Percentiles rank a stretch among this genome's conserved stretches.
Conservation (phyloP, 2,797 vertebrate genomes). For the Austrolebias charrua region DNA sequence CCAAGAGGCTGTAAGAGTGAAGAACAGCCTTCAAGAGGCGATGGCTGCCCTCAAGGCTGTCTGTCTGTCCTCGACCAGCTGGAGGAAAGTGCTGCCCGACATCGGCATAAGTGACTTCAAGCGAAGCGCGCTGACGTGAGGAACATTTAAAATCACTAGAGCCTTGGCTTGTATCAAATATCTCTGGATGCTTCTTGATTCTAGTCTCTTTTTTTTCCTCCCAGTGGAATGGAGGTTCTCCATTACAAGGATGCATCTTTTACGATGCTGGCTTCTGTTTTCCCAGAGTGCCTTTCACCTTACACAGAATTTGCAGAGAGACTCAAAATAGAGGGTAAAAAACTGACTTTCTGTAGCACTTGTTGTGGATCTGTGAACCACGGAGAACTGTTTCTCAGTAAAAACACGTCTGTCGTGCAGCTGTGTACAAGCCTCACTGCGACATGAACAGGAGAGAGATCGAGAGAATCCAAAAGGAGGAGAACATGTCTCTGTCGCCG, state of each 20-base stretch:
- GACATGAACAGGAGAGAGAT: conserved; percentile 86
- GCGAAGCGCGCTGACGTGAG: conserved; percentile 75
- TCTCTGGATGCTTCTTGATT: background rate
- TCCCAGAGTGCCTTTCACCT: conserved; percentile 81
- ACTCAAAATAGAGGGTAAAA: conserved; percentile 92
- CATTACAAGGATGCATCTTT: conserved; percentile 81
- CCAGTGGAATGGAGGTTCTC: conserved; percentile 87
- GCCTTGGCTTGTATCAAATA: background rate
- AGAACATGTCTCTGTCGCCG: conserved; percentile 85
- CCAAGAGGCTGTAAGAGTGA: conserved; percentile 77
- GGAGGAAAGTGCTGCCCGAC: conserved; percentile 79
- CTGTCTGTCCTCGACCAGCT: conserved; percentile 72
- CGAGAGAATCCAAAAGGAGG: conserved; percentile 86
- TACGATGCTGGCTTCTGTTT: conserved; percentile 76
- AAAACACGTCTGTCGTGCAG: conserved; percentile 30
- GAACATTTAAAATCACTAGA: background rate
- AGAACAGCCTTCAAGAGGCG: conserved; percentile 79
- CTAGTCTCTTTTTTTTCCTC: conserved; percentile 23
- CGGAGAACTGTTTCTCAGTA: too few species aligned
- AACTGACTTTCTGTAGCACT: background rate
- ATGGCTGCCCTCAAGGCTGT: conserved; percentile 78
- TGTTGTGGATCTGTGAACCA: too few species aligned
- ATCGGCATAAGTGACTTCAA: conserved; percentile 76
- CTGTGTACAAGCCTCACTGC: conserved; percentile 82
- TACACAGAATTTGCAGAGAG: conserved; percentile 85